A percentile compares a stretch with the other conserved stretches of the same genome.
phyloP scores from a whole-genome alignment of 2,888 invertebrate genomes.

The Rotaria macrura region DNA sequence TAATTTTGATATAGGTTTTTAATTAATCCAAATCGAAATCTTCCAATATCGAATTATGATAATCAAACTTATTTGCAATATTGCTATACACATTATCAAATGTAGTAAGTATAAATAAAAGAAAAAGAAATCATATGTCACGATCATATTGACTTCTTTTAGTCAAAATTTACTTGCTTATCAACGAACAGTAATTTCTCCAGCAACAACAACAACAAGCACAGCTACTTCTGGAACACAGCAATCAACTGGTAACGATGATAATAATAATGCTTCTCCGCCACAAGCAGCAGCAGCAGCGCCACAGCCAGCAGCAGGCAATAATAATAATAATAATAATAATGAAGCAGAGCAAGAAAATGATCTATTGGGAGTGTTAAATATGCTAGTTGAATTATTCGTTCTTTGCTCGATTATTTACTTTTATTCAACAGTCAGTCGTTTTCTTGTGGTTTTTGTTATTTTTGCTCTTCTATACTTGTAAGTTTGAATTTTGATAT shows the following conservation, averaged over 20 bases:
- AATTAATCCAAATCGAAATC: neutral
- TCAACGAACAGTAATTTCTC: neutral
- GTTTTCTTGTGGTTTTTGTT: neutral
- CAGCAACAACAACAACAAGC: neutral
- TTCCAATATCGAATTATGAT: neutral
- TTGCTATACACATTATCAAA: conserved; percentile 9
- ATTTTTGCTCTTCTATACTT: neutral
- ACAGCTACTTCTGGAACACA: neutral
- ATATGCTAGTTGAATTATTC: neutral
- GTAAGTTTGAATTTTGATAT: no score
- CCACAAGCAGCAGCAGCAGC: neutral
- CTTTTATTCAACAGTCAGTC: conserved; percentile 2
- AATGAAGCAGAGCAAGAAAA: neutral
- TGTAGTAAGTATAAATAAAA: neutral
- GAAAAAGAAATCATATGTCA: no score
- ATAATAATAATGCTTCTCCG: neutral
- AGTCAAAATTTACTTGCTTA: neutral
- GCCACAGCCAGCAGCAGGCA: neutral
- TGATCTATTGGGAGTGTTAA: neutral
- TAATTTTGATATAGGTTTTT: neutral
- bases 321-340: conserved; percentile 3
- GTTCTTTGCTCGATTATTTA: neutral
- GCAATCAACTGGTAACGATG: neutral
- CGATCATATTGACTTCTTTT: neutral
- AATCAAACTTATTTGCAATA: neutral